Conservation (phyloP, 2,888 invertebrate species). For the Julus scanicus region DNA sequence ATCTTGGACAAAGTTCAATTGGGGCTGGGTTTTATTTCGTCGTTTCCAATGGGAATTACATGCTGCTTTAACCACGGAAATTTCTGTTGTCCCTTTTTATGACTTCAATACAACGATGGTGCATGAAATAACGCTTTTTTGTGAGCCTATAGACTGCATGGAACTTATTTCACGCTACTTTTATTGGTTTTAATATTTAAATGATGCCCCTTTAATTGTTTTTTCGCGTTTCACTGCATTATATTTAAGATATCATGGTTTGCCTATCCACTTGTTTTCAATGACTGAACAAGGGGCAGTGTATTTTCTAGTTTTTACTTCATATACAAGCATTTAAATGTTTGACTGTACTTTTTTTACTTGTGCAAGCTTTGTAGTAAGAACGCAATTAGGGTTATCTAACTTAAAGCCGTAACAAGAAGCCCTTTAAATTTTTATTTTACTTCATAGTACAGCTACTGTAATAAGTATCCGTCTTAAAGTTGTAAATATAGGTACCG, state of each 20-base stretch:
- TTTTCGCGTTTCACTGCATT: neutral
- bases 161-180: neutral
- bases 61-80: constrained; percentile 16
- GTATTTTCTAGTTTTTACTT: neutral
- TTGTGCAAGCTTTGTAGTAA: too few species aligned
- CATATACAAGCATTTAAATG: too few species aligned
- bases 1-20: constrained; percentile 45
- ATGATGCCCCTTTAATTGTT: neutral
- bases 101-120: constrained; percentile 1
- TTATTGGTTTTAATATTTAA: neutral
- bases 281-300: neutral
- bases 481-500: too few species aligned
- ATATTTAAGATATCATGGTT: neutral
- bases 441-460: too few species aligned
- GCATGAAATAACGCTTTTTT: constrained; percentile 23
- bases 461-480: too few species aligned
- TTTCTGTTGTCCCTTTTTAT: constrained; percentile 45
- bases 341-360: too few species aligned
- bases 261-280: neutral
- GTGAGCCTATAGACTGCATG: neutral
- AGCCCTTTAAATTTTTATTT: too few species aligned
- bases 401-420: too few species aligned
- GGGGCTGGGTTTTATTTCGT: constrained; percentile 37
- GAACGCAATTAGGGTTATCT: too few species aligned
- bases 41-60: constrained; percentile 45